These are phyloP conservation scores for Epinephelus malabaricus DNA, from an alignment of 2,797 vertebrate genomes.

Conservation along the genomic window DNA sequence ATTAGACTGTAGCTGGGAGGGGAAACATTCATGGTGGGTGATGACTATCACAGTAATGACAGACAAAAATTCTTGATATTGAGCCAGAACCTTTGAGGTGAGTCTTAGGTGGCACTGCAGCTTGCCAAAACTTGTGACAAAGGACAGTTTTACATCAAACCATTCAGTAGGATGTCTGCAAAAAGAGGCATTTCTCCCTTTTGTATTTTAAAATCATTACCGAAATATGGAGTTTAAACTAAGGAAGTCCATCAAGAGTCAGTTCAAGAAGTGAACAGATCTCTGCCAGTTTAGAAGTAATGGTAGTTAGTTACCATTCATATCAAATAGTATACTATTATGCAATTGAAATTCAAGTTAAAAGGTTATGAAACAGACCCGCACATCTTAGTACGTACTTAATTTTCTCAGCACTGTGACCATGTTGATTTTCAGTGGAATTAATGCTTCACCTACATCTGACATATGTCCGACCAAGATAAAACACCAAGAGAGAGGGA, in stretches of 20 bases:
- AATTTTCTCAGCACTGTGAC: neutral
- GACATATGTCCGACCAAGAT: neutral
- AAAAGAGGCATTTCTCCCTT: neutral
- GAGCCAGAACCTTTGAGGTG: conserved; percentile 41
- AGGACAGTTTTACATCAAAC: conserved; percentile 20
- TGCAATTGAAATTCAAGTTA: conserved; percentile 6
- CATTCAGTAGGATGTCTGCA: neutral
- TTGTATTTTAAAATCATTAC: neutral
- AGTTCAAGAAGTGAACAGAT: neutral
- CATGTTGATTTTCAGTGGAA: neutral
- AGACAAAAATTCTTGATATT: conserved; percentile 51
- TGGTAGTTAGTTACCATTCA: neutral
- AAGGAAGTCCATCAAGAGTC: neutral
- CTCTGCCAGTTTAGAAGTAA: neutral
- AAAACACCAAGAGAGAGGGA: neutral
- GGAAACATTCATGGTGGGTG: conserved; percentile 20
- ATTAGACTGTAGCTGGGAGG: conserved; percentile 26
- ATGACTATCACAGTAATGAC: conserved; percentile 51
- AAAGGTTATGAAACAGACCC: neutral
- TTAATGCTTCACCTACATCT: neutral
- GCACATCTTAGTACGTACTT: neutral
- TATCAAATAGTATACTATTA: neutral
- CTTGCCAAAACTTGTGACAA: conserved; percentile 46
- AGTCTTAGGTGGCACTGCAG: neutral
- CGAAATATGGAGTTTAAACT: neutral